A percentile compares a stretch with the other conserved stretches of the same genome.
These are phyloP conservation scores for Xestia xanthographa DNA, from an alignment of 2,888 invertebrate species.

Conservation along the genomic window DNA sequence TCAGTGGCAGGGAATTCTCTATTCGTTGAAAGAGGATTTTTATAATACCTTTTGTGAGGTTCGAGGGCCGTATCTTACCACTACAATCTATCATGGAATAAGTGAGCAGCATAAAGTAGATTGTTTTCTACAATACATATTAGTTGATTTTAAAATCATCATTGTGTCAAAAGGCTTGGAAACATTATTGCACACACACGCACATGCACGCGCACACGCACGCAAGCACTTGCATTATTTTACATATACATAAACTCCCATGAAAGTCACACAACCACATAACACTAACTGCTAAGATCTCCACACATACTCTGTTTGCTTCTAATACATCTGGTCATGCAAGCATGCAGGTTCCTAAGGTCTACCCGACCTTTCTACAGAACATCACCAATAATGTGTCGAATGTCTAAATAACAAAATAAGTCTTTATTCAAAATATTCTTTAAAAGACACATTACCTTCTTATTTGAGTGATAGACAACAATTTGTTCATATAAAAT, in stretches of 20 bases:
- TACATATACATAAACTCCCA: neutral
- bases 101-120: too few species aligned
- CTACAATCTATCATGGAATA: neutral
- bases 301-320: neutral
- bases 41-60: constrained; percentile 16
- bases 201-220: too few species aligned
- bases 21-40: constrained; percentile 12
- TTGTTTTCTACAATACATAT: neutral
- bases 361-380: neutral
- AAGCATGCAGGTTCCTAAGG: neutral
- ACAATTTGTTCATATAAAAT: too few species aligned
- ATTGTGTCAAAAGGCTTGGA: too few species aligned
- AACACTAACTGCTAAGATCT: neutral
- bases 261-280: neutral
- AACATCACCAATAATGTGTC: neutral
- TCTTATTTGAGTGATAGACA: too few species aligned
- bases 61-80: neutral
- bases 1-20: constrained; percentile 22
- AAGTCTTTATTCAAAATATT: neutral
- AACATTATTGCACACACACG: too few species aligned
- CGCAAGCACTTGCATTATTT: too few species aligned
- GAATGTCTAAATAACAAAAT: neutral
- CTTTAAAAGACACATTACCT: neutral
- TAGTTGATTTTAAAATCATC: neutral
- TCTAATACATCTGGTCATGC: neutral